Evolutionary conservation across 2,888 invertebrate species (phyloP).

Genomic region (Drepana falcataria): DNA sequence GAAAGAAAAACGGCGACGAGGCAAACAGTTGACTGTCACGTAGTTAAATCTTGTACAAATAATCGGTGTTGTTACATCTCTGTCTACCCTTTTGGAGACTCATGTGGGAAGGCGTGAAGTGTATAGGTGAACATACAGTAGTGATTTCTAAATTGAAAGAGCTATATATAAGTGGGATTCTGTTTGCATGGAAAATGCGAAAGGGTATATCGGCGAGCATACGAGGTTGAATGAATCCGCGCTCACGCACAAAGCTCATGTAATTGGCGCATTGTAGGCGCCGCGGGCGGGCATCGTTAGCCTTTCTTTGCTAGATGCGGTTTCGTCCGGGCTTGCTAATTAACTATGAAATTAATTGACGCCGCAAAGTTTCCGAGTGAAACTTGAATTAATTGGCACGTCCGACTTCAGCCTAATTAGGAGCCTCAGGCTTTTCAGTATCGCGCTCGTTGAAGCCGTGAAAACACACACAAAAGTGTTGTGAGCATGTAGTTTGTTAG

Average conservation of each 20-base stretch:
- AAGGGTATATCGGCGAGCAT: background rate
- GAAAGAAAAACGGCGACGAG: no score
- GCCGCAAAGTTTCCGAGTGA: slow-evolving; percentile 78
- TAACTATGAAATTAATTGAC: slow-evolving; percentile 80
- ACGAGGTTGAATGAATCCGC: slow-evolving; percentile 37
- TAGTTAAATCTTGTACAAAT: no score
- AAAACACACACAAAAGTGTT: slow-evolving; percentile 75
- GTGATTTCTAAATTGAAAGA: background rate
- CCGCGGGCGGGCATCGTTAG: slow-evolving; percentile 70
- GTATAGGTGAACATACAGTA: no score
- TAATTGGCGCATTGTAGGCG: slow-evolving; percentile 72
- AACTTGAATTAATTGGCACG: slow-evolving; percentile 79
- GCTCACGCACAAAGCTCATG: slow-evolving; percentile 55
- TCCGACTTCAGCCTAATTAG: slow-evolving; percentile 79
- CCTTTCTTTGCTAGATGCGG: slow-evolving; percentile 71
- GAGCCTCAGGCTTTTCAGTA: slow-evolving; percentile 76
- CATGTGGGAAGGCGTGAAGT: no score
- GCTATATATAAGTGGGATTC: background rate
- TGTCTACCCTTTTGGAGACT: no score
- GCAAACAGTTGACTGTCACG: no score
- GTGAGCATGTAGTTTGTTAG: slow-evolving; percentile 48
- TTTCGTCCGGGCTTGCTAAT: slow-evolving; percentile 75
- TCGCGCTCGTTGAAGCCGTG: slow-evolving; percentile 69
- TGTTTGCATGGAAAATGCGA: background rate
- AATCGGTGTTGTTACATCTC: no score